Conservation (phyloP, 2,797 vertebrate species). For the Podargus strigoides region DNA sequence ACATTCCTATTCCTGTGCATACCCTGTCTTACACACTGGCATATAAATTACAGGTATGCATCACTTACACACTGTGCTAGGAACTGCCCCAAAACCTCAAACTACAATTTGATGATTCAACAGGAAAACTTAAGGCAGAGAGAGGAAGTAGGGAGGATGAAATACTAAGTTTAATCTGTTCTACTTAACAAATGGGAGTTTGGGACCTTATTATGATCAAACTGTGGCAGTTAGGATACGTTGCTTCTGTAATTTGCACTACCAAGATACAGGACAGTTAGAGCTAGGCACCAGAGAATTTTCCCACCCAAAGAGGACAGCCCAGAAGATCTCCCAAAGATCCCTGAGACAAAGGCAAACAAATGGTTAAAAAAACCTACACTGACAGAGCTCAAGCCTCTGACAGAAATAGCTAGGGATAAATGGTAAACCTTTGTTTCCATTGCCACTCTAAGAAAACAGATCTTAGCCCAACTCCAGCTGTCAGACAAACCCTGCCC, state of each 20-base stretch:
- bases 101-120: not conserved
- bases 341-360: not conserved
- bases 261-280: not conserved
- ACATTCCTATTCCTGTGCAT: not conserved
- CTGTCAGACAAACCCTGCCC: not conserved
- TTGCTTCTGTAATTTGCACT: not conserved
- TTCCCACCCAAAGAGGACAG: not conserved
- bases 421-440: constrained; percentile 28
- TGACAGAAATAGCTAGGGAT: constrained; percentile 14
- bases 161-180: not conserved
- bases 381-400: not conserved
- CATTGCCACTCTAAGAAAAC: not conserved
- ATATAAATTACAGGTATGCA: not conserved
- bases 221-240: not conserved
- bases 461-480: not conserved
- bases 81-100: constrained; percentile 1
- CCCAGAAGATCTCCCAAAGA: not conserved
- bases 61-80: not conserved
- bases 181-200: not conserved
- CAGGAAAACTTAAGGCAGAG: not conserved
- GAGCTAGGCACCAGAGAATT: not conserved
- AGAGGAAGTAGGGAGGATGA: not conserved
- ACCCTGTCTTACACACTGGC: not conserved
- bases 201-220: not conserved
- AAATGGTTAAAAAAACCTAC: not conserved